Percentiles rank a stretch among this genome's conserved stretches.
Conservation (phyloP, 2,113 vertebrate species). For the Microcebus tavaratra region DNA sequence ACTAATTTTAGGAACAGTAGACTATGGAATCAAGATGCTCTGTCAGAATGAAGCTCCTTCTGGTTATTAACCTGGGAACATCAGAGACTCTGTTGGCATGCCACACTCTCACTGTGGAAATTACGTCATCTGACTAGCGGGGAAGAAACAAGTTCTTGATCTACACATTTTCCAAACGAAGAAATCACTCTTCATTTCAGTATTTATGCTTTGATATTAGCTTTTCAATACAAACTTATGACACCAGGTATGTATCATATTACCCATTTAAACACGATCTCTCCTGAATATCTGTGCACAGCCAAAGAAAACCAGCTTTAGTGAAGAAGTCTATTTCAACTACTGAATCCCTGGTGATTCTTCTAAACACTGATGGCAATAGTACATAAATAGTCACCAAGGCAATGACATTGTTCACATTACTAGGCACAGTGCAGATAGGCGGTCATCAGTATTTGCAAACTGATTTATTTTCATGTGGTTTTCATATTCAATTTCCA, state of each 20-base stretch:
- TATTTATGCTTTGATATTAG: neutral
- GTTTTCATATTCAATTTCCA: slow-evolving; percentile 27
- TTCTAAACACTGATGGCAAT: neutral
- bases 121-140: neutral
- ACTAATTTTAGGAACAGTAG: neutral
- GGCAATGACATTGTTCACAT: neutral
- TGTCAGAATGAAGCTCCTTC: neutral
- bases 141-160: neutral
- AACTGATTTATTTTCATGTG: neutral
- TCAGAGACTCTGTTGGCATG: neutral
- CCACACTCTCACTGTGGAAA: neutral
- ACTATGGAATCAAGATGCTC: neutral
- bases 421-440: neutral
- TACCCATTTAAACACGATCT: neutral
- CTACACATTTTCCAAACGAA: neutral
- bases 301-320: neutral
- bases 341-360: neutral
- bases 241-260: neutral
- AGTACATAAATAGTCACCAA: neutral
- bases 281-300: neutral
- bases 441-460: neutral
- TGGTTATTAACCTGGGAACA: neutral
- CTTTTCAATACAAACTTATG: neutral
- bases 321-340: neutral
- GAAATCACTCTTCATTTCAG: neutral